Percentiles rank a stretch among this genome's conserved stretches.
Evolutionary conservation across 2,888 invertebrate genomes (phyloP).

Genomic region (Cerceris ruficornis): DNA sequence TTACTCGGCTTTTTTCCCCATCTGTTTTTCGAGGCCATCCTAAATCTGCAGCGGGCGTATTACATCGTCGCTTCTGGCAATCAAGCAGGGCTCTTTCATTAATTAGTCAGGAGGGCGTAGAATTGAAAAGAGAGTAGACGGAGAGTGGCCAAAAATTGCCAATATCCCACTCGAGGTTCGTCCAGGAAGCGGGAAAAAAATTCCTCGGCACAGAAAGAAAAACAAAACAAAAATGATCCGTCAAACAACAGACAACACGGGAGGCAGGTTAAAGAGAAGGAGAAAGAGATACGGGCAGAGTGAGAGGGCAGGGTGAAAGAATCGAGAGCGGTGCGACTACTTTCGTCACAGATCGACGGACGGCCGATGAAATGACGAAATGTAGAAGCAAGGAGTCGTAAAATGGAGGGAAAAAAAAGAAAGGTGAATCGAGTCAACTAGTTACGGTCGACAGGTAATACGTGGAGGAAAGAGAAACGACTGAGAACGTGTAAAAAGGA

Average conservation of each 20-base stretch:
- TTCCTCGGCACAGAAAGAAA: slow-evolving; percentile 8
- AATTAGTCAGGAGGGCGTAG: slow-evolving; percentile 33
- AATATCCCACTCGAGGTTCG: slow-evolving; percentile 34
- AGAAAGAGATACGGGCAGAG: slow-evolving; percentile 12
- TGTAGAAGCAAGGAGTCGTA: slow-evolving; percentile 30
- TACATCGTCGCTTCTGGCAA: slow-evolving; percentile 31
- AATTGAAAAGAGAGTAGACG: slow-evolving; percentile 28
- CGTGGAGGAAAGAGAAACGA: background rate
- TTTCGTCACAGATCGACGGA: slow-evolving; percentile 53
- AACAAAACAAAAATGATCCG: slow-evolving; percentile 28
- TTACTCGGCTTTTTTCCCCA: slow-evolving; percentile 5
- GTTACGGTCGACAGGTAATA: slow-evolving; percentile 61
- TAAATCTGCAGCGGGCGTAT: slow-evolving; percentile 20
- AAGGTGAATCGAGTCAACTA: slow-evolving; percentile 65
- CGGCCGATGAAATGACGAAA: slow-evolving; percentile 50
- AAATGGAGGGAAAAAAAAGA: slow-evolving; percentile 19
- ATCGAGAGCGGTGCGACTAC: slow-evolving; percentile 28
- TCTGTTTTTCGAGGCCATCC: background rate
- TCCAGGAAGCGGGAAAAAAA: slow-evolving; percentile 24
- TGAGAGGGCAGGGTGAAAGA: slow-evolving; percentile 6
- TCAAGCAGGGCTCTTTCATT: slow-evolving; percentile 37
- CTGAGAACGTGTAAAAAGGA: background rate
- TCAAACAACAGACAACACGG: slow-evolving; percentile 24
- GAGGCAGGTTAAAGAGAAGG: slow-evolving; percentile 3
- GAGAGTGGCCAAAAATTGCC: slow-evolving; percentile 36